These are phyloP conservation scores for Castor canadensis DNA, from an alignment of 2,113 vertebrate species.

Conservation along the genomic window DNA sequence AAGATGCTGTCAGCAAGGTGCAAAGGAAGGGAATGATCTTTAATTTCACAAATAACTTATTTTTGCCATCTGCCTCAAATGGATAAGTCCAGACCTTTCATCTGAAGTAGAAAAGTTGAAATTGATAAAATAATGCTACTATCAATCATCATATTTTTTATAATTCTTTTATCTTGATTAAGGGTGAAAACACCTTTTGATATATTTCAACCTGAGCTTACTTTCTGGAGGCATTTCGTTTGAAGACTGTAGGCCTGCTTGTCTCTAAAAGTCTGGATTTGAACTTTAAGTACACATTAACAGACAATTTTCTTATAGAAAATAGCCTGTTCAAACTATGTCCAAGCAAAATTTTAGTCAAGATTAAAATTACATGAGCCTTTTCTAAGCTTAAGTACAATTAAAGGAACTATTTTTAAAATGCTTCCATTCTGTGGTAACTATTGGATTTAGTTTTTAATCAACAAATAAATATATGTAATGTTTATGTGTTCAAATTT, in stretches of 20 bases:
- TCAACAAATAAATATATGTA: constrained; percentile 24
- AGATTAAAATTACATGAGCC: constrained; percentile 32
- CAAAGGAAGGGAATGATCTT: not conserved
- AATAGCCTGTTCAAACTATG: constrained; percentile 40
- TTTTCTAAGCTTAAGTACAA: constrained; percentile 40
- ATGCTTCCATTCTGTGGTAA: constrained; percentile 45
- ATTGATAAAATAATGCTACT: not conserved
- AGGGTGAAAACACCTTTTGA: not conserved
- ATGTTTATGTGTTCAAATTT: not conserved
- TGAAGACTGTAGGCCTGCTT: not conserved
- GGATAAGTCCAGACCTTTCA: not conserved
- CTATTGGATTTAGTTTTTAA: not conserved
- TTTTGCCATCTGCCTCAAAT: not conserved
- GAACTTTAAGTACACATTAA: constrained; percentile 31
- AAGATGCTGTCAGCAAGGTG: not conserved
- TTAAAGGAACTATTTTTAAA: constrained; percentile 27
- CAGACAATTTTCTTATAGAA: constrained; percentile 10
- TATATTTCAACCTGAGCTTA: not conserved
- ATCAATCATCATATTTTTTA: constrained; percentile 7
- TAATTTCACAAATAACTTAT: constrained; percentile 5
- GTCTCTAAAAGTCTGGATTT: constrained; percentile 1
- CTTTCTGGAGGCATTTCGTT: constrained; percentile 47
- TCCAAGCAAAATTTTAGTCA: constrained; percentile 46
- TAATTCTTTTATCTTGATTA: constrained; percentile 22
- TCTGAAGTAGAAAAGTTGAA: not conserved